Base-by-base conservation (phyloP, 2,888 invertebrate genomes). In the Drosophila suboccidentalis region DNA sequence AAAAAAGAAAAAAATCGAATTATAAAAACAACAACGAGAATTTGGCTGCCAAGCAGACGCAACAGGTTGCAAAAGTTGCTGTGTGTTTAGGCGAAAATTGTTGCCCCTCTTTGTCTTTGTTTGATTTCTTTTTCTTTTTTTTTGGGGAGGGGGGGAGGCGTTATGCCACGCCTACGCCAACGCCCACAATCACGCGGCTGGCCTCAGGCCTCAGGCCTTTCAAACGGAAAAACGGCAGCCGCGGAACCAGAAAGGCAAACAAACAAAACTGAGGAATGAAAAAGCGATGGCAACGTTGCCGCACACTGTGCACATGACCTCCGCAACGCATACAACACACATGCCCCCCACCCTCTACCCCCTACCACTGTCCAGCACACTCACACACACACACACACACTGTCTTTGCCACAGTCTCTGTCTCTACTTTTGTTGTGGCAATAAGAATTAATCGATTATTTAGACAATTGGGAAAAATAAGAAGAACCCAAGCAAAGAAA, bases 1-100 rank as follows among this genome's bases (percentile, higher is more conserved):
- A 29, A 29, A 26, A 6, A 6, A 29, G 8, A 26, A 6, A 6
- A 5, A 62, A 8, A 46, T 39, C 38, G 29, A 39, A 39, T 29
- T 49, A 3, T 4, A 36, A 41, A 17, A 51, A 50, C 44, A 54
- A 53, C 13, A 58, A 49, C 38, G 41, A 53, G 15, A 49, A 55
- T 44, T 55, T 66, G 66, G 77, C 57, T 65, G 82, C 75, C 65
- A 63, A 55, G 57, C 51, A 60, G 49, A 72, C 75, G 74, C 81
- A 86, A 86, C 85, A 86, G 85, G 85, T 86, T 89, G 85, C 85
- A 68, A 80, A 72, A 75, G 68, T 67, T 34, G 13, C 58, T 67
- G 36, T 54, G 26, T 77, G 62, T 66, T 77, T 75, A 61, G 75
- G 65, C 63, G 17, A 78, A 75, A 64, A 59, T 22, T 44, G 32